Percentiles rank a stretch among this genome's conserved stretches.
These are phyloP conservation scores for Thelaira solivaga DNA, from an alignment of 2,888 invertebrate genomes.

Conservation along the genomic window DNA sequence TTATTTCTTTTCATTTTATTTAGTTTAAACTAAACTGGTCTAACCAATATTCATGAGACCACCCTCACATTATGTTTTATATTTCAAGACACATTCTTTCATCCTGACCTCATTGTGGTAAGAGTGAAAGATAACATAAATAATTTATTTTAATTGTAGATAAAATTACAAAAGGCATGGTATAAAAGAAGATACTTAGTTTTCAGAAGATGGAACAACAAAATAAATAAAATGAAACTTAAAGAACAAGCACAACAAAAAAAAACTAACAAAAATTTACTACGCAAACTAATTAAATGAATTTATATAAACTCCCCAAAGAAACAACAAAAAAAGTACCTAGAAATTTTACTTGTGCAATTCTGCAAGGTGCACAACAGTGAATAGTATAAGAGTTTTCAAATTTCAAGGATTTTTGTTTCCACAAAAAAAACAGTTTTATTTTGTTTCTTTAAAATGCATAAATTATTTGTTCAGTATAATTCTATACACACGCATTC, in stretches of 20 bases:
- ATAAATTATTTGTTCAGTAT: no score
- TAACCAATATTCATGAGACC: constrained; percentile 58
- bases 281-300: constrained; percentile 65
- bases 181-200: constrained; percentile 37
- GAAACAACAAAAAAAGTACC: constrained; percentile 54
- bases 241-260: constrained; percentile 31
- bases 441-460: no score
- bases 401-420: constrained; percentile 18
- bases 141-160: constrained; percentile 65
- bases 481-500: no score
- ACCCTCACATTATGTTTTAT: constrained; percentile 34
- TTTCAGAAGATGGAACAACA: constrained; percentile 26
- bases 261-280: constrained; percentile 42
- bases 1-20: no score
- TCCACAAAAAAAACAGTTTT: neutral
- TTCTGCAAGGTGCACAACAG: constrained; percentile 28
- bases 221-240: constrained; percentile 3
- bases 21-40: constrained; percentile 14
- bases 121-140: constrained; percentile 51
- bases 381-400: neutral
- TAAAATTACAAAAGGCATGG: constrained; percentile 50
- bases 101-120: constrained; percentile 49
- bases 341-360: constrained; percentile 18
- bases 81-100: constrained; percentile 45
- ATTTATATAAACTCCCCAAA: constrained; percentile 63